Percentiles rank a stretch among this genome's conserved stretches.
These are phyloP conservation scores for Acanthosoma haemorrhoidale DNA, from an alignment of 2,888 invertebrate species.

Conservation along the genomic window DNA sequence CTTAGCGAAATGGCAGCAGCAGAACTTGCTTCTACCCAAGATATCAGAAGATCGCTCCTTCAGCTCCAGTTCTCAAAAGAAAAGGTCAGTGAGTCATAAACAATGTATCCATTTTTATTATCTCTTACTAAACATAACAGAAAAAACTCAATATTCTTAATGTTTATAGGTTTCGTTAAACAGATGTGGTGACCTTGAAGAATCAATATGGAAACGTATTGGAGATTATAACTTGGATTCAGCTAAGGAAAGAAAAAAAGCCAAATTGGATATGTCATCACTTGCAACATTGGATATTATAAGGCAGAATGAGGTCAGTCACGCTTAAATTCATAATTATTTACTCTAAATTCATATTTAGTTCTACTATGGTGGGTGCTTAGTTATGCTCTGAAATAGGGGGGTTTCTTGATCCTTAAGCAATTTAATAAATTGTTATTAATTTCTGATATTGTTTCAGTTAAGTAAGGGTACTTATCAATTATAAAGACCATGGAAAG, in stretches of 20 bases:
- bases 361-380: too few species aligned
- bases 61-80: slow-evolving; percentile 6
- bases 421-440: too few species aligned
- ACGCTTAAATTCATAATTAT: background rate
- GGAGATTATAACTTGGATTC: background rate
- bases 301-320: background rate
- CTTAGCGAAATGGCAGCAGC: background rate
- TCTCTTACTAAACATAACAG: background rate
- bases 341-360: too few species aligned
- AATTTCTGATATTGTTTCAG: too few species aligned
- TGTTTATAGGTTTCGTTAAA: background rate
- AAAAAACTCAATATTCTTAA: too few species aligned
- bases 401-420: too few species aligned
- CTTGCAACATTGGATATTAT: slow-evolving; percentile 13
- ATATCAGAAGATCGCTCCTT: background rate
- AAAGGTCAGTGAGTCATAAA: background rate
- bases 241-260: slow-evolving; percentile 5
- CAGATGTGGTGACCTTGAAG: background rate
- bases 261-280: background rate
- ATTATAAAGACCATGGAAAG: too few species aligned
- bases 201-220: background rate
- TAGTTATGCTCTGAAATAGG: too few species aligned
- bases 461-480: too few species aligned
- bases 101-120: background rate
- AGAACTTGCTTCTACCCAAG: slow-evolving; percentile 1